Base-by-base conservation (phyloP, 2,888 invertebrate genomes). In the Nemoura dubitans region DNA sequence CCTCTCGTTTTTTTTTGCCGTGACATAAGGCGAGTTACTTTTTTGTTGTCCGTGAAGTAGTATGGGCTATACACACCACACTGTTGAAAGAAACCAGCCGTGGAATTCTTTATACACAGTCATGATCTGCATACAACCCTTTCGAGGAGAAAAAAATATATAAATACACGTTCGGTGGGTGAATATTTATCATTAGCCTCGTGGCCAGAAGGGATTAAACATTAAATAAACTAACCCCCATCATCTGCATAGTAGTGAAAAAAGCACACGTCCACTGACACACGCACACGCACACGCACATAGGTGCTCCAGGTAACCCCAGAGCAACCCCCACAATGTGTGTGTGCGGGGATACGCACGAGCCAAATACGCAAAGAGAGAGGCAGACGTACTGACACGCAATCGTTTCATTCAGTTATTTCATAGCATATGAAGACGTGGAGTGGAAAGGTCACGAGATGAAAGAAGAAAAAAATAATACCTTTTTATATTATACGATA, bases 101-200 rank as follows among this genome's bases (percentile, higher is more conserved):
- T 14, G 59, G 59, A 59, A 59, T 59, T 59, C 59, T 59, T 59
- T 59, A 59, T 14, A 80, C 3, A 26, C n/a, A 43, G 2, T 25
- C 76, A 27, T 27, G 59, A 84, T 84, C 84, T 84, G 84, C 84
- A 84, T 84, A 84, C 76, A 84, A 76, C 83, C 76, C 84, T 84
- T 27, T 28, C 10, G 10, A 59, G 16, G 30, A 81, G 29, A 81
- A 81, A 81, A 81, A 81, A 81, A 81, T n/a, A n/a, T n/a, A n/a
- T n/a, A 84, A 84, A 83, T 36, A 26, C 27, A 84, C 76, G 10
- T n/a, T 84, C 84, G 26, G 84, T 84, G 84, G 84, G 84, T 84
- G 84, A 59, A 84, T 84, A 84, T 84, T 84, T 84, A 84, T 84
- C 84, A 84, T 84, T 84, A 84, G 84, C 84, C 84, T 59, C 76